Evolutionary conservation across 2,888 invertebrate species (phyloP).

Genomic region (Gymnocheta viridis): DNA sequence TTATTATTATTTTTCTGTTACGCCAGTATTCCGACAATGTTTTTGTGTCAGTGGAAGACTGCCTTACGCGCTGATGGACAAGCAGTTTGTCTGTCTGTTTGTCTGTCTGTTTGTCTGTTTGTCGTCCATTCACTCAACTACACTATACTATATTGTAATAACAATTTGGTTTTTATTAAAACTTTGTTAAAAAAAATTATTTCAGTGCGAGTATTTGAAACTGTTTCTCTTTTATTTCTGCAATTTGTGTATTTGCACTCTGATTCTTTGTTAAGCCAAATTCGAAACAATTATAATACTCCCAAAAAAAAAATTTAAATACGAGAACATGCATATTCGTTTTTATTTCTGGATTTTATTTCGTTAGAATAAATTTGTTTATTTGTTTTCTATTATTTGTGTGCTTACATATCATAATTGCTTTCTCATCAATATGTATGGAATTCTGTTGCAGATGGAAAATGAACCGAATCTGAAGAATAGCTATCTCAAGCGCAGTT

Average conservation of each 20-base stretch:
- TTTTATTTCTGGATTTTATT: background rate
- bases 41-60: slow-evolving; percentile 12
- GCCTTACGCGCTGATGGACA: slow-evolving; percentile 1
- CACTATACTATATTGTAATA: slow-evolving; percentile 20
- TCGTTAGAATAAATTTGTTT: slow-evolving; percentile 31
- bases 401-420: background rate
- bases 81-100: background rate
- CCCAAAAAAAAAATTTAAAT: background rate
- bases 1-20: slow-evolving; percentile 39
- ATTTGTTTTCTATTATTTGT: background rate
- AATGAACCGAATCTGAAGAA: slow-evolving; percentile 83
- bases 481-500: slow-evolving; percentile 88
- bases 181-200: slow-evolving; percentile 35
- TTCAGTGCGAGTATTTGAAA: slow-evolving; percentile 25
- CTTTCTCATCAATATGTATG: background rate
- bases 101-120: background rate
- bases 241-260: slow-evolving; percentile 60
- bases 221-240: slow-evolving; percentile 24
- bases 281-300: slow-evolving; percentile 22
- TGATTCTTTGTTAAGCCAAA: slow-evolving; percentile 49
- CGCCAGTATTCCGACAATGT: slow-evolving; percentile 1
- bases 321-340: background rate
- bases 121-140: slow-evolving; percentile 3
- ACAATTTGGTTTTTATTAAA: slow-evolving; percentile 47
- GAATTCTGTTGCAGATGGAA: slow-evolving; percentile 74